Percentiles rank a stretch among this genome's conserved stretches.
Conservation (phyloP, 2,797 vertebrate species). For the Brotula barbata region DNA sequence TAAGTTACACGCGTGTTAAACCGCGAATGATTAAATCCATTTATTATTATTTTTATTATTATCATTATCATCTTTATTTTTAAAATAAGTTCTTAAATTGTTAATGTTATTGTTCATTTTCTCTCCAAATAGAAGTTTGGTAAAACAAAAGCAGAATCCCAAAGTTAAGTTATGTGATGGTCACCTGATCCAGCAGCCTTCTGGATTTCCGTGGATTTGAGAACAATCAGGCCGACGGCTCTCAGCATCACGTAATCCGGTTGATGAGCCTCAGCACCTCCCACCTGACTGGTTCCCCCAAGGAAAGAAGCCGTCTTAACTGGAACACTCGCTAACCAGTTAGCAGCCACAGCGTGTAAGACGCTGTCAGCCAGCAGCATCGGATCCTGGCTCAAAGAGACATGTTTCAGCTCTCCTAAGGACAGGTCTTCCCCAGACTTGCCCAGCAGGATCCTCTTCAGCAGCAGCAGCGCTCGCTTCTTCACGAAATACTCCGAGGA, state of each 20-base stretch:
- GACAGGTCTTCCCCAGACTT: slow-evolving; percentile 83
- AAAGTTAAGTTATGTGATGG: no score
- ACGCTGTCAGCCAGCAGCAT: slow-evolving; percentile 70
- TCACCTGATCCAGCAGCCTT: slow-evolving; percentile 49
- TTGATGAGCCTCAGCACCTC: slow-evolving; percentile 19
- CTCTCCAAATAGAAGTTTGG: no score
- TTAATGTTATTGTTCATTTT: no score
- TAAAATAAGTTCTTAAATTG: no score
- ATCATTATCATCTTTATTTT: no score
- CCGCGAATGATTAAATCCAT: no score
- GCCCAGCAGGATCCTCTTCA: slow-evolving; percentile 84
- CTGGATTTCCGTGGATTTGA: slow-evolving; percentile 84
- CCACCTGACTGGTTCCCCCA: slow-evolving; percentile 70
- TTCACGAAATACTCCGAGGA: slow-evolving; percentile 76
- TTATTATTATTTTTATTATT: no score
- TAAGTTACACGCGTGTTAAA: no score
- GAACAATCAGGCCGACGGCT: slow-evolving; percentile 83
- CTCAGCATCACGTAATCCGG: slow-evolving; percentile 83
- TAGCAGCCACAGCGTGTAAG: slow-evolving; percentile 70
- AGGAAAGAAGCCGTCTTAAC: slow-evolving; percentile 75
- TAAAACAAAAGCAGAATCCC: no score
- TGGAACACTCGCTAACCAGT: slow-evolving; percentile 77
- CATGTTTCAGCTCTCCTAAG: slow-evolving; percentile 34
- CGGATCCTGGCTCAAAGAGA: slow-evolving; percentile 64
- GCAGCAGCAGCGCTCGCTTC: slow-evolving; percentile 80